A percentile compares a stretch with the other conserved stretches of the same genome.
These are phyloP conservation scores for Desmophyllum pertusum DNA, from an alignment of 92 coral and sea anemone species.

Conservation along the genomic window DNA sequence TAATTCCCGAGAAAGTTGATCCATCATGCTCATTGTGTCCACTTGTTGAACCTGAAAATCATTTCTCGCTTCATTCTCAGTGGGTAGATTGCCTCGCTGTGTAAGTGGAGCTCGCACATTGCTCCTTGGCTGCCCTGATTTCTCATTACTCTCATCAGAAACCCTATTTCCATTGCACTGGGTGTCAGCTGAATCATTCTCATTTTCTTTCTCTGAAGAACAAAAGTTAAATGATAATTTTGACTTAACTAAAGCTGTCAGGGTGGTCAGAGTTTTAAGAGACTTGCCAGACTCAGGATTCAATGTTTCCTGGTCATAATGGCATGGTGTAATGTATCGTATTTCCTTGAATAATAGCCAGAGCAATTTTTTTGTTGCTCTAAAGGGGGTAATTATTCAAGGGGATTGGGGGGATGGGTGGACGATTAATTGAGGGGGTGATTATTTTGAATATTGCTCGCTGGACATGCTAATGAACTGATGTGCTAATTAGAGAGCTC, in stretches of 20 bases:
- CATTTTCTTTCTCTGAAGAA: slow-evolving; percentile 29
- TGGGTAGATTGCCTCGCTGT: slow-evolving; percentile 32
- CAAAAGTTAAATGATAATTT: no score
- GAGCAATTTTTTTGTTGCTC: no score
- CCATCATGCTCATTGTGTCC: slow-evolving; percentile 78
- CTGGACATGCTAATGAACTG: no score
- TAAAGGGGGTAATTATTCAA: no score
- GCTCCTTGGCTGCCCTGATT: neutral
- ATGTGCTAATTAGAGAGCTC: no score
- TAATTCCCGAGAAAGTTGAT: slow-evolving; percentile 76
- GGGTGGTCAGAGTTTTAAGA: neutral
- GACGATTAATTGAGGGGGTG: no score
- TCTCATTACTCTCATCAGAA: slow-evolving; percentile 18
- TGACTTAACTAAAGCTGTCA: neutral
- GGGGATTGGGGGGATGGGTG: no score
- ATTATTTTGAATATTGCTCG: no score
- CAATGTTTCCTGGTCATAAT: neutral
- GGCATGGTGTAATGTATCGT: no score
- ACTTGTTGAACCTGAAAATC: slow-evolving; percentile 56
- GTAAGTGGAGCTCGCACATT: neutral
- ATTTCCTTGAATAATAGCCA: no score
- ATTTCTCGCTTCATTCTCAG: slow-evolving; percentile 43
- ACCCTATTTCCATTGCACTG: slow-evolving; percentile 36
- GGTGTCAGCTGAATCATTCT: slow-evolving; percentile 20
- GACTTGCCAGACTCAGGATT: neutral